These are phyloP conservation scores for Chondrosia reniformis DNA, from an alignment of 37 sponge, comb jelly and placozoan species.

Conservation along the genomic window DNA sequence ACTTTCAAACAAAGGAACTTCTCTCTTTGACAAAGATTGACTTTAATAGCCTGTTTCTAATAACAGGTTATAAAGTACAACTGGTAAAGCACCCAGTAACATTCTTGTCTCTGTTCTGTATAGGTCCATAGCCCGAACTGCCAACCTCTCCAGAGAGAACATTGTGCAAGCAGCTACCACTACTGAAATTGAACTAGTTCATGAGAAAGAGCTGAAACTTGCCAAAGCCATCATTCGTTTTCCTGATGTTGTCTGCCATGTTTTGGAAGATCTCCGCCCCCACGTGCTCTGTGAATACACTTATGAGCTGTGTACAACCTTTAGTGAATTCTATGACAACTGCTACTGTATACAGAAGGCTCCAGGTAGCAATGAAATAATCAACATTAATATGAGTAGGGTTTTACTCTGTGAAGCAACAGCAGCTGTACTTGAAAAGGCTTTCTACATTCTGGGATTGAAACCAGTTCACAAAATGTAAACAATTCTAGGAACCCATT, in stretches of 20 bases:
- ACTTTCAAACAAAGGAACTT: too few relatives aligned
- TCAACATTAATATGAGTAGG: conserved; percentile 82
- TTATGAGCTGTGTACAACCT: conserved; percentile 85
- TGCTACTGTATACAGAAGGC: conserved; percentile 96
- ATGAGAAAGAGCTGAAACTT: conserved; percentile 86
- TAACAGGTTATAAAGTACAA: too few relatives aligned
- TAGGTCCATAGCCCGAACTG: conserved; percentile 86
- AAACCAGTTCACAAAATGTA: conserved; percentile 85
- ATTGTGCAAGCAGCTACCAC: conserved; percentile 48
- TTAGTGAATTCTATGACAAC: conserved; percentile 94
- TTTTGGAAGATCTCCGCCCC: conserved; percentile 62
- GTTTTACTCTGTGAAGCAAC: conserved; percentile 93
- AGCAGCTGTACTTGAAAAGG: conserved; percentile 71
- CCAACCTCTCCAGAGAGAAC: conserved; percentile 61
- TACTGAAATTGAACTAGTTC: conserved; percentile 57
- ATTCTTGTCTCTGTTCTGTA: neutral
- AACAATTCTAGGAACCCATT: neutral
- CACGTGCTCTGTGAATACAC: conserved; percentile 90
- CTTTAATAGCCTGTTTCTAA: too few relatives aligned
- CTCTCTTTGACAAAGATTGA: too few relatives aligned
- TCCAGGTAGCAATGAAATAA: conserved; percentile 69
- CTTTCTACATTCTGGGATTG: conserved; percentile 83
- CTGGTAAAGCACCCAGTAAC: too few relatives aligned
- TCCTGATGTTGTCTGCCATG: conserved; percentile 72
- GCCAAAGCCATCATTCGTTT: conserved; percentile 85